Evolutionary conservation across 2,797 vertebrate species (phyloP).

Genomic region (Phyllotis vaccarum): DNA sequence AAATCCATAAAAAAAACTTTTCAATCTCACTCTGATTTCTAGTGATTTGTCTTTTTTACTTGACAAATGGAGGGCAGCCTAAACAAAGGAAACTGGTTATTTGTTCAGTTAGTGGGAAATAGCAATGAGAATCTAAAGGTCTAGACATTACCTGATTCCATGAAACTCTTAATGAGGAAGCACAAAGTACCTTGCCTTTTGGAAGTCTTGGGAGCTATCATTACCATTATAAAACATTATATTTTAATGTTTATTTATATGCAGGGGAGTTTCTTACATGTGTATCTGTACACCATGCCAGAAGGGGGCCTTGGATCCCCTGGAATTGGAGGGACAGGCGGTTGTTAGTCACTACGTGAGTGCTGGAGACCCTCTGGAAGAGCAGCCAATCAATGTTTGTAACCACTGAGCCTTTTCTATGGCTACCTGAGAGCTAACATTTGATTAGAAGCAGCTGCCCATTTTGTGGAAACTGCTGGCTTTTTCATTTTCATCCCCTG

Average conservation of each 20-base stretch:
- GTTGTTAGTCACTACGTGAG: no score
- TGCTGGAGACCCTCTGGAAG: neutral
- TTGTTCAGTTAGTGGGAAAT: constrained; percentile 51
- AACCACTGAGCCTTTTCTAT: neutral
- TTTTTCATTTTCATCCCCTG: constrained; percentile 20
- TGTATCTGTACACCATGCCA: neutral
- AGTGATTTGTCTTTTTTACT: constrained; percentile 45
- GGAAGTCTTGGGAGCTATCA: neutral
- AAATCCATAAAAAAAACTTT: neutral
- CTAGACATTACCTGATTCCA: neutral
- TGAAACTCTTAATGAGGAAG: neutral
- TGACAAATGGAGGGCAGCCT: constrained; percentile 28
- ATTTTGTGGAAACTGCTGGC: constrained; percentile 53
- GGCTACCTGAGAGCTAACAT: neutral
- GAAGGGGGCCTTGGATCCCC: neutral
- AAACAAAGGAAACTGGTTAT: constrained; percentile 66
- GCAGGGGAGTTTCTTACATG: neutral
- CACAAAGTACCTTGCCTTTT: constrained; percentile 14
- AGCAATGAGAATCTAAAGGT: constrained; percentile 43
- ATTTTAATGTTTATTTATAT: neutral
- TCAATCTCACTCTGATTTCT: constrained; percentile 61
- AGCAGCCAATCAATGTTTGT: neutral
- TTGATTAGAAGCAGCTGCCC: constrained; percentile 47
- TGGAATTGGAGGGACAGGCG: neutral
- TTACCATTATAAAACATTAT: neutral